Conservation (phyloP, 2,797 vertebrate species). For the Gymnocypris eckloni region DNA sequence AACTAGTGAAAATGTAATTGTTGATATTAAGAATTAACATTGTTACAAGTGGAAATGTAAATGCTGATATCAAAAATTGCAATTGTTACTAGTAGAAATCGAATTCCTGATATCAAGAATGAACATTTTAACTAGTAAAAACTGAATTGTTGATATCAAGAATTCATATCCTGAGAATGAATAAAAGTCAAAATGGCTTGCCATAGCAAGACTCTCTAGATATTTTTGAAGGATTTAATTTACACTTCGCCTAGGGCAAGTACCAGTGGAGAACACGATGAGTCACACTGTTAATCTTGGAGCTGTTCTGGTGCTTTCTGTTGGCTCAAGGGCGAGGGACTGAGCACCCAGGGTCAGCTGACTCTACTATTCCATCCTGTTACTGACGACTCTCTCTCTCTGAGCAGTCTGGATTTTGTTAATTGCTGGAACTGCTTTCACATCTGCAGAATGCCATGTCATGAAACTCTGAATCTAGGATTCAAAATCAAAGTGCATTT, state of each 20-base stretch:
- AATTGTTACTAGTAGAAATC: no score
- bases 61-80: no score
- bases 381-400: constrained; percentile 1
- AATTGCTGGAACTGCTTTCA: constrained; percentile 48
- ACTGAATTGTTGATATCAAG: no score
- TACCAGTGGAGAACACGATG: constrained; percentile 44
- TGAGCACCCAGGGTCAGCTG: constrained; percentile 47
- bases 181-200: no score
- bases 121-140: no score
- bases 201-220: constrained; percentile 29
- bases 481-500: constrained; percentile 39
- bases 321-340: constrained; percentile 16
- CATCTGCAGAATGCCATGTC: constrained; percentile 25
- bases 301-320: constrained; percentile 42
- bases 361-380: constrained; percentile 38
- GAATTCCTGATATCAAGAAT: no score
- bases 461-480: constrained; percentile 33
- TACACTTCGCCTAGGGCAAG: constrained; percentile 52
- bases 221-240: constrained; percentile 54
- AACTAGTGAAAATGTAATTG: no score
- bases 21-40: no score
- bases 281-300: constrained; percentile 61
- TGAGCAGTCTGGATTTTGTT: constrained; percentile 37
- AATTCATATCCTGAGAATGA: no score
- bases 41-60: no score